These are phyloP conservation scores for Echinometra lucunter DNA, from an alignment of 53 echinoderm and acorn worm species.

Conservation along the genomic window DNA sequence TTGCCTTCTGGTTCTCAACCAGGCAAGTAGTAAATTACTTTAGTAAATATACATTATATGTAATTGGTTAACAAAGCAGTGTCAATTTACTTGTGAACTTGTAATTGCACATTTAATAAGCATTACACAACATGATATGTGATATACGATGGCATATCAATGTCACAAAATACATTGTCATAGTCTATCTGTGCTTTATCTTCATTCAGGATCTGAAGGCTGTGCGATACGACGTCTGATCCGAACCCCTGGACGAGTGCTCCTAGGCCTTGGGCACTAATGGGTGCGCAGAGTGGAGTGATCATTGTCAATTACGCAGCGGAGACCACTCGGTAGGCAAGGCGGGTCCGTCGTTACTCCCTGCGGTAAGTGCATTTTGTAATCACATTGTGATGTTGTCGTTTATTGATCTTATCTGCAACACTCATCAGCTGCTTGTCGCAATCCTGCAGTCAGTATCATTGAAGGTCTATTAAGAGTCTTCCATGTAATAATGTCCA, in stretches of 20 bases:
- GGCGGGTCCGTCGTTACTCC: conserved; percentile 18
- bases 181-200: not conserved
- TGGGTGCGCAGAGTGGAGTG: not conserved
- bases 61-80: too few species aligned
- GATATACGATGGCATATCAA: not conserved
- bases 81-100: too few species aligned
- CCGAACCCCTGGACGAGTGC: not conserved
- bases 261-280: not conserved
- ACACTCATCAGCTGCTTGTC: not conserved
- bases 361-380: conserved; percentile 51
- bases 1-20: too few species aligned
- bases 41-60: too few species aligned
- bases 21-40: too few species aligned
- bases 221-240: not conserved
- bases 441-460: not conserved
- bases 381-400: not conserved
- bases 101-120: not conserved
- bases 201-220: not conserved
- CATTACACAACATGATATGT: not conserved
- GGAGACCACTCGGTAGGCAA: not conserved
- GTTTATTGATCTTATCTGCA: conserved; percentile 1
- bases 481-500: not conserved
- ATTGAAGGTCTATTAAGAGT: not conserved
- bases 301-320: conserved; percentile 31
- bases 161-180: not conserved